phyloP scores from a whole-genome alignment of 2,113 vertebrate genomes.

The Pterophyllum scalare region DNA sequence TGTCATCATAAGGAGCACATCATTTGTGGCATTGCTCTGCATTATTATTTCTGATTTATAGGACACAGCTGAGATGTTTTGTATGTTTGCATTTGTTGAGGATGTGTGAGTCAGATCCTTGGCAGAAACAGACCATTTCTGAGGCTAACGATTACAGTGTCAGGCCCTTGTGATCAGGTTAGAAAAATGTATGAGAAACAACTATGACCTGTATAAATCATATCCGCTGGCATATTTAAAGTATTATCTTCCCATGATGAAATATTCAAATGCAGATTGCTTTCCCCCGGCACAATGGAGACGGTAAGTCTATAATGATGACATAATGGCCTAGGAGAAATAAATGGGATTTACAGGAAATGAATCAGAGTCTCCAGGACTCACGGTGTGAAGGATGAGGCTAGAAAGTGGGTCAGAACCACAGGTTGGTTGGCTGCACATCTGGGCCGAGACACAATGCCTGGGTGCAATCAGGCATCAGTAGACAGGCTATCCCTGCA shows the following conservation, averaged over 20 bases:
- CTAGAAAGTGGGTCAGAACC: slow-evolving; percentile 72
- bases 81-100: slow-evolving; percentile 11
- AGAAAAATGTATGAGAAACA: slow-evolving; percentile 48
- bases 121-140: slow-evolving; percentile 20
- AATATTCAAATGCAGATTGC: slow-evolving; percentile 66
- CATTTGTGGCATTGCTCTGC: slow-evolving; percentile 30
- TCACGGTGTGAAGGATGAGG: slow-evolving; percentile 59
- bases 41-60: slow-evolving; percentile 41
- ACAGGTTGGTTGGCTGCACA: slow-evolving; percentile 58
- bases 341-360: slow-evolving; percentile 59
- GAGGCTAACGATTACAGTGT: slow-evolving; percentile 53
- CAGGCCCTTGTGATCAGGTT: slow-evolving; percentile 51
- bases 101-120: slow-evolving; percentile 17
- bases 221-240: slow-evolving; percentile 58
- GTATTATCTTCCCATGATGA: slow-evolving; percentile 72
- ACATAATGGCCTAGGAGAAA: slow-evolving; percentile 48
- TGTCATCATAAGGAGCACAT: slow-evolving; percentile 24
- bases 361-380: slow-evolving; percentile 49
- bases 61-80: neutral
- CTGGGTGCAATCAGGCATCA: slow-evolving; percentile 23
- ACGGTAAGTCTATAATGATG: slow-evolving; percentile 64
- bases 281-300: slow-evolving; percentile 19
- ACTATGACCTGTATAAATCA: slow-evolving; percentile 65
- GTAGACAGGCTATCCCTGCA: neutral
- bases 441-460: slow-evolving; percentile 39